Percentiles rank a stretch among this genome's conserved stretches.
phyloP scores from a whole-genome alignment of 2,888 invertebrate species.

The Schrankia costaestrigalis region DNA sequence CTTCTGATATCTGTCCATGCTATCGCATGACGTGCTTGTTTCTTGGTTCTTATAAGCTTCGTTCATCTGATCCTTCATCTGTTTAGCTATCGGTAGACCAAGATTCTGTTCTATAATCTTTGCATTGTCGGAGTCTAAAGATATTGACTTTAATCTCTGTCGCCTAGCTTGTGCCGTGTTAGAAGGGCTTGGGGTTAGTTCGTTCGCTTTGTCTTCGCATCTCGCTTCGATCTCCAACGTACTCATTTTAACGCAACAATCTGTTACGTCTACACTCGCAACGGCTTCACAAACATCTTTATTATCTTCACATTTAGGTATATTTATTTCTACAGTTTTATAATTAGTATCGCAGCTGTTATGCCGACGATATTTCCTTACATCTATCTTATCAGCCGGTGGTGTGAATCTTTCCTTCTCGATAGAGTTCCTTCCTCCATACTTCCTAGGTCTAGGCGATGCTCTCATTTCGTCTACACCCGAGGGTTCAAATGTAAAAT shows the following conservation, averaged over 20 bases:
- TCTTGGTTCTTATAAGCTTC: constrained; percentile 71
- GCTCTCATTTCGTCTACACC: constrained; percentile 46
- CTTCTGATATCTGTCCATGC: constrained; percentile 58
- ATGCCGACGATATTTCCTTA: constrained; percentile 63
- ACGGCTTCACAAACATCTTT: constrained; percentile 34
- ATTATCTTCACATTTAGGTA: constrained; percentile 54
- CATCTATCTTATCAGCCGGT: constrained; percentile 61
- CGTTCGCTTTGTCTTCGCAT: constrained; percentile 46
- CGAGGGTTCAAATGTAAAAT: constrained; percentile 66
- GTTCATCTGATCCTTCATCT: constrained; percentile 76
- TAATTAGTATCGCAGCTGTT: constrained; percentile 73
- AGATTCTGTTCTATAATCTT: constrained; percentile 80
- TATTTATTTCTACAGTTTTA: constrained; percentile 61
- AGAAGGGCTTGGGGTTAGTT: constrained; percentile 45
- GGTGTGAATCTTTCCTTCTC: constrained; percentile 68
- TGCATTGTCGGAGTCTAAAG: constrained; percentile 79
- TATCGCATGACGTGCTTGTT: constrained; percentile 66
- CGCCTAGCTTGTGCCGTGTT: constrained; percentile 67
- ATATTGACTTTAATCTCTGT: constrained; percentile 78
- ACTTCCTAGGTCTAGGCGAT: constrained; percentile 59
- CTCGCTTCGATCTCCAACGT: constrained; percentile 50
- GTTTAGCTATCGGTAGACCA: constrained; percentile 77
- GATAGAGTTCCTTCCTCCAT: constrained; percentile 68
- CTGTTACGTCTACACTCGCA: constrained; percentile 54
- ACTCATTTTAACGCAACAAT: constrained; percentile 67